Base-by-base conservation (phyloP, 2,888 invertebrate genomes). In the Pyrgus malvae region DNA sequence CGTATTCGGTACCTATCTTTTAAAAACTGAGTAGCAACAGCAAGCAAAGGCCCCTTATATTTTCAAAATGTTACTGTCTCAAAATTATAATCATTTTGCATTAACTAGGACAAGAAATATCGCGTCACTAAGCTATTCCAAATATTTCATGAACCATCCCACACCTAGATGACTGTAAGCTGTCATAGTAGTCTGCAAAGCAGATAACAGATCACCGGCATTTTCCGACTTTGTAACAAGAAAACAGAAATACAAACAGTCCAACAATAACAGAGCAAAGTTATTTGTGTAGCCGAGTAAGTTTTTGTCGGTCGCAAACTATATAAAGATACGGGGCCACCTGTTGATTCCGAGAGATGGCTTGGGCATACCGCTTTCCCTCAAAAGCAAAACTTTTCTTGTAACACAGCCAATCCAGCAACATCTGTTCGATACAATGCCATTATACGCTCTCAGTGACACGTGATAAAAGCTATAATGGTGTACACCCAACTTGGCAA, bases 381-480 rank as follows among this genome's bases (percentile, higher is more conserved):
- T 59, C 56, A 38, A 5, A 40, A 11, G 38, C 55, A 50, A 53
- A 62, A 63, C 53, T 63, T 63, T 63, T 62, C 60, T 63, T 60
- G 63, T 60, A 58, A 56, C 53, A 31, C 40, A 56, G 60, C 63
- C 61, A 61, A 58, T 57, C 59, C 63, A 57, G 38, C 38, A 46
- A 45, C 53, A 46, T 53, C 45, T 40, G 45, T 17, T 46, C 45
- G 14, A 54, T 46, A 38, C 53, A 31, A 21, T 29, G 53, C 23
- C 46, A 40, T 54, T 46, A 25, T 54, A 46, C 40, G 38, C 46
- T 33, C 17, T 46, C 29, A 9, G 23, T 12, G 5, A 17, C 21
- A 40, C 45, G 7, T 21, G 2, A 40, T 53, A 53, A 12, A 45
- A 29, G 23, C 53, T 9, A 45, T 12, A 53, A 29, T 45, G 23